Evolutionary conservation across 2,113 vertebrate species (phyloP).

Genomic region (Nothoprocta perdicaria): DNA sequence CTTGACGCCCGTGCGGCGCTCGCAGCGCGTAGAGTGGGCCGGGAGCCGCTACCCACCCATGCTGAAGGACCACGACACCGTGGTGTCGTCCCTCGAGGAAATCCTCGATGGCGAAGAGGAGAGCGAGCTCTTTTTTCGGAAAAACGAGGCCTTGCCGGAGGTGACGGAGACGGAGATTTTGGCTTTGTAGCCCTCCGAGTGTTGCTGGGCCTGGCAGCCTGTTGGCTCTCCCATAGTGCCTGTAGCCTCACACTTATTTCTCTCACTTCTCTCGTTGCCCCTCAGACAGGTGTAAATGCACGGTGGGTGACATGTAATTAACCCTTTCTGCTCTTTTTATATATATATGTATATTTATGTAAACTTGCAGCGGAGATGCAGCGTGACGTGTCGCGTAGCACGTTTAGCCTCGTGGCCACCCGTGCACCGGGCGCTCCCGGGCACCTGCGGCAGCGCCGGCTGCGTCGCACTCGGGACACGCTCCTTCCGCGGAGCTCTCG

Average conservation of each 20-base stretch:
- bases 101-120: slow-evolving; percentile 62
- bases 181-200: background rate
- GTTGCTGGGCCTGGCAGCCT: background rate
- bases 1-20: slow-evolving; percentile 76
- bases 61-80: slow-evolving; percentile 73
- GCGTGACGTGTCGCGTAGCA: too few species aligned
- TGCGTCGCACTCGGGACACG: rapidly evolving
- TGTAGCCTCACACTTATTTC: rapidly evolving
- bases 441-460: too few species aligned
- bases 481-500: background rate
- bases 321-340: background rate
- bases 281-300: rapidly evolving
- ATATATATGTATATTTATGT: background rate
- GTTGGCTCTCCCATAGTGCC: rapidly evolving
- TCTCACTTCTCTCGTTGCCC: background rate
- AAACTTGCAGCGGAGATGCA: background rate
- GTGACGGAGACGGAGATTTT: slow-evolving; percentile 33
- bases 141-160: slow-evolving; percentile 74
- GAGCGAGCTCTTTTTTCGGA: slow-evolving; percentile 65
- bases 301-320: rapidly evolving
- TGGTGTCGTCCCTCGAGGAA: slow-evolving; percentile 76
- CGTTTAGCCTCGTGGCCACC: too few species aligned
- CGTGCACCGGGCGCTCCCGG: too few species aligned
- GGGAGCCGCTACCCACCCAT: slow-evolving; percentile 49
- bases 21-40: slow-evolving; percentile 41